Conservation (phyloP, 1,140 invertebrate species). For the Drosophila sproati region DNA sequence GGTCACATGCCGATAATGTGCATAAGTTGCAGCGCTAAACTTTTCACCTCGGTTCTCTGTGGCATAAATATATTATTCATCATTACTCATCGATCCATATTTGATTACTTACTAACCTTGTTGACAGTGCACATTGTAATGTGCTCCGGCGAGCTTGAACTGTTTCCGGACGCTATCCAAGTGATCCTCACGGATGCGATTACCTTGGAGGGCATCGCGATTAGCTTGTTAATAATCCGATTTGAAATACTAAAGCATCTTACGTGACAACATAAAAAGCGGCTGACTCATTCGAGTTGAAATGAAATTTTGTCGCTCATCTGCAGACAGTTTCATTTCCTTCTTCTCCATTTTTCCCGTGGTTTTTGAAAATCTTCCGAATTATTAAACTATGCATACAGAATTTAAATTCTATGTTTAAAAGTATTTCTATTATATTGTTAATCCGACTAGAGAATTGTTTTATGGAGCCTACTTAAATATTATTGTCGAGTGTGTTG, state of each 20-base stretch:
- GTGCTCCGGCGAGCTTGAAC: constrained; percentile 60
- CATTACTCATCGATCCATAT: too few relatives aligned
- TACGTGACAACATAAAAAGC: constrained; percentile 69
- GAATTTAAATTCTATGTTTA: neutral
- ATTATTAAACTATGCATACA: constrained; percentile 13
- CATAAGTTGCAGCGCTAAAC: constrained; percentile 47
- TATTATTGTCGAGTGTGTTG: too few relatives aligned
- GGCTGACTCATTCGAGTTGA: constrained; percentile 67
- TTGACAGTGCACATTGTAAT: constrained; percentile 55
- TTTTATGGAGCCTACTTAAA: too few relatives aligned
- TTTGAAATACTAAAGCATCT: neutral
- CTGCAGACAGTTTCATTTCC: constrained; percentile 32
- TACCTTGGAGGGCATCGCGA: constrained; percentile 29
- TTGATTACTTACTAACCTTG: constrained; percentile 20
- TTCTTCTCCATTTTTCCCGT: constrained; percentile 31
- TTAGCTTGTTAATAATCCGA: neutral
- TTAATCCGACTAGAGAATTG: neutral
- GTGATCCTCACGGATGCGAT: constrained; percentile 56
- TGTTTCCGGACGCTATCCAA: constrained; percentile 47
- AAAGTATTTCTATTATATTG: neutral
- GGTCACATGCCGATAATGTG: constrained; percentile 54
- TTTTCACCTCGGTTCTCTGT: constrained; percentile 54
- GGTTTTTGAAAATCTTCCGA: neutral
- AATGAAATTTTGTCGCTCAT: constrained; percentile 67
- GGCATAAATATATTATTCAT: too few relatives aligned